Conservation (phyloP, 2,797 vertebrate genomes). For the Fringilla coelebs region DNA sequence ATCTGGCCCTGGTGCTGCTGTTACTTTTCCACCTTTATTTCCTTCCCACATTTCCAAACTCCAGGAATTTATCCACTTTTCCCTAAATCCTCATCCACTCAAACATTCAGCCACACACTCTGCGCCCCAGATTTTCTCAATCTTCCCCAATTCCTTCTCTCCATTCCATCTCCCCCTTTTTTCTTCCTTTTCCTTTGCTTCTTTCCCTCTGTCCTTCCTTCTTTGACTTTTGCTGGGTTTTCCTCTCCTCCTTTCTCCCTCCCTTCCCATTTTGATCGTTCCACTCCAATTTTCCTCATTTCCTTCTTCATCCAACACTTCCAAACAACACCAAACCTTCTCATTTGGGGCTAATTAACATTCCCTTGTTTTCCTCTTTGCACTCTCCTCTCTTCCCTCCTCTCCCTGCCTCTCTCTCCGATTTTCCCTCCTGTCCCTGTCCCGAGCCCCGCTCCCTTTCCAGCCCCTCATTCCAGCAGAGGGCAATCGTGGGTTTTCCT, state of each 20-base stretch:
- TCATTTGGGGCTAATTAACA: not conserved
- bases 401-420: not conserved
- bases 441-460: not conserved
- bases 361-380: not conserved
- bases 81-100: not conserved
- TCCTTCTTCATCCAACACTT: not conserved
- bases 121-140: not conserved
- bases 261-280: not conserved
- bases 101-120: not conserved
- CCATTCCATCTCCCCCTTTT: not conserved
- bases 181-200: not conserved
- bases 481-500: slow-evolving; percentile 44
- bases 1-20: not conserved
- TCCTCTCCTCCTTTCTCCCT: not conserved
- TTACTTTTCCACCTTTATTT: not conserved
- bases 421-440: rapidly evolving
- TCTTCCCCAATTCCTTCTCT: not conserved
- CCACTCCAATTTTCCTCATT: not conserved
- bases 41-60: not conserved
- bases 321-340: rapidly evolving
- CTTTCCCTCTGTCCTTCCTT: not conserved
- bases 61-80: not conserved
- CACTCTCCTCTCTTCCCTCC: not conserved
- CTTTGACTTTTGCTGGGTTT: not conserved
- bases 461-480: slow-evolving; percentile 38